Conservation (phyloP, 2,888 invertebrate species). For the Drosophila subquinaria region DNA sequence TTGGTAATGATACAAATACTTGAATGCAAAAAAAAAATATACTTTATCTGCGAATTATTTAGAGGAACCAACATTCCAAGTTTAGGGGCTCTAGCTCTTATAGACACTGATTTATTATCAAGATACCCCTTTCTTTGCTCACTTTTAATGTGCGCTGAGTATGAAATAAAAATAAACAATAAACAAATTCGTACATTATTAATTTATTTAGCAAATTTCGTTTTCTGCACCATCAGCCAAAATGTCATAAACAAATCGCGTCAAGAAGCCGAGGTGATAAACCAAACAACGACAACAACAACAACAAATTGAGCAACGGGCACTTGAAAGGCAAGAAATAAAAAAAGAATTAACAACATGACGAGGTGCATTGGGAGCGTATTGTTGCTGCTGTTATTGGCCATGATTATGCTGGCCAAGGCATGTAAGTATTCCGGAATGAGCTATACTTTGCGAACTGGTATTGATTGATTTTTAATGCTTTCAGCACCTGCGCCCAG, state of each 20-base stretch:
- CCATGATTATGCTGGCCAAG: conserved; percentile 31
- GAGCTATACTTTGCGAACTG: not conserved
- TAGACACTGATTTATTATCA: not conserved
- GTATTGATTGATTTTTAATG: not conserved
- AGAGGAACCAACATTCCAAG: no score
- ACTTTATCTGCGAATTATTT: no score
- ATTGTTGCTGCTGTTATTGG: conserved; percentile 49
- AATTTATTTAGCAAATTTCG: conserved; percentile 31
- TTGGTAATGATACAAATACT: no score
- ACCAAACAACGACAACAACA: conserved; percentile 31
- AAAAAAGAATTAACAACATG: conserved; percentile 46
- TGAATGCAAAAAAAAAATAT: no score
- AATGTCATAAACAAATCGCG: conserved; percentile 57
- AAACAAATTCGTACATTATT: conserved; percentile 1
- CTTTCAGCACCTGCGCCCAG: conserved; percentile 70
- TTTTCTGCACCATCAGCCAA: conserved; percentile 37
- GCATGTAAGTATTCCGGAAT: conserved; percentile 52
- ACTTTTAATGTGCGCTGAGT: not conserved
- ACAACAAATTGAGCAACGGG: conserved; percentile 2
- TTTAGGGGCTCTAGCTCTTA: no score
- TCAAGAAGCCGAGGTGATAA: conserved; percentile 34
- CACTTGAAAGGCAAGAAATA: conserved; percentile 7
- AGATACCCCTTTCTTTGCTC: not conserved
- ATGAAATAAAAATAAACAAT: not conserved
- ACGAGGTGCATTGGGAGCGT: conserved; percentile 31